Conservation (phyloP, 2,888 invertebrate species). For the Epinotia ramella region DNA sequence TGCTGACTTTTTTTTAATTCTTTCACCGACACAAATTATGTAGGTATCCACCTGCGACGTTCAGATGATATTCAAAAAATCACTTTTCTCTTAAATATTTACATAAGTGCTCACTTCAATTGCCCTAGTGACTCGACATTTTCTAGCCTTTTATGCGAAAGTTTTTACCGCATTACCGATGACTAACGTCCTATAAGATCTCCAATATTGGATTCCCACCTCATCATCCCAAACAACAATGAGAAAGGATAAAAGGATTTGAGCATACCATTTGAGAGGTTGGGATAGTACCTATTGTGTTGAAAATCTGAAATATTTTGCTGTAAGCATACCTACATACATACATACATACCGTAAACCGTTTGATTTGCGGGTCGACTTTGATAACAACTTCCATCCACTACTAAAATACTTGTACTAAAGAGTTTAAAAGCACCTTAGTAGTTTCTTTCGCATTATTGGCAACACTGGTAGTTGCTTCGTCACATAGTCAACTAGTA, state of each 20-base stretch:
- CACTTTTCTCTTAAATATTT: not conserved
- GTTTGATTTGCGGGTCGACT: too few relatives aligned
- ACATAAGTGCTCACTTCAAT: not conserved
- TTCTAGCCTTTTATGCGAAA: not conserved
- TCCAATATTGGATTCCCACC: conserved; percentile 21
- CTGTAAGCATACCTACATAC: too few relatives aligned
- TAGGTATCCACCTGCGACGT: not conserved
- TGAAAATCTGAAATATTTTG: conserved; percentile 3
- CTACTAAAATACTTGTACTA: too few relatives aligned
- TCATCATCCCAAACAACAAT: conserved; percentile 16
- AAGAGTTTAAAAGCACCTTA: too few relatives aligned
- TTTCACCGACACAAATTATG: too few relatives aligned
- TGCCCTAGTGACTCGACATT: conserved; percentile 1
- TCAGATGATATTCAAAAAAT: not conserved
- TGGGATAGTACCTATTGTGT: conserved; percentile 1
- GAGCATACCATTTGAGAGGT: conserved; percentile 13
- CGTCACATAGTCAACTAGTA: too few relatives aligned
- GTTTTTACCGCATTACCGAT: conserved; percentile 19
- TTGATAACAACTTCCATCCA: too few relatives aligned
- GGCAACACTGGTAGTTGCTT: too few relatives aligned
- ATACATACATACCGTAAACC: too few relatives aligned
- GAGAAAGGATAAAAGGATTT: conserved; percentile 19
- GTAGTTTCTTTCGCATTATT: too few relatives aligned
- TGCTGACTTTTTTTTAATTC: not conserved
- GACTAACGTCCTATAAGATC: conserved; percentile 21